Conservation (phyloP, 2,113 vertebrate genomes). For the Alectura lathami region DNA sequence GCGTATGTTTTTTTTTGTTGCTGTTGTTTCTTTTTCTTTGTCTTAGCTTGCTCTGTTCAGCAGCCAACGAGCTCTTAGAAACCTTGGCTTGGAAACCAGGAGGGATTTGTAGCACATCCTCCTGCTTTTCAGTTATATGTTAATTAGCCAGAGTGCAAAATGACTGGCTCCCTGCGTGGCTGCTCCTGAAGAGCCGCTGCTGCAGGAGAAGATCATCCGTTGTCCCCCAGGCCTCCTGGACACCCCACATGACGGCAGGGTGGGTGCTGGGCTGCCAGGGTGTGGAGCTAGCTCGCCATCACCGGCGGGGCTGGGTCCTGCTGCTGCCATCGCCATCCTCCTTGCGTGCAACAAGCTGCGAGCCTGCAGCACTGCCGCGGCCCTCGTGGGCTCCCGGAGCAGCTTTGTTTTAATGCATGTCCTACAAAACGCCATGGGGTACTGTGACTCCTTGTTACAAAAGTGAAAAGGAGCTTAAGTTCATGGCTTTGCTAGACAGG, state of each 20-base stretch:
- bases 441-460: background rate
- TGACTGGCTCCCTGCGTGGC: background rate
- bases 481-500: accelerated
- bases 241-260: accelerated
- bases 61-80: conserved; percentile 10
- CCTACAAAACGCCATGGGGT: background rate
- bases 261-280: background rate
- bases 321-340: background rate
- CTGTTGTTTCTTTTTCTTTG: background rate
- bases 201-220: background rate
- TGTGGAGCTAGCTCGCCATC: background rate
- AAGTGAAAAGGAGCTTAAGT: background rate
- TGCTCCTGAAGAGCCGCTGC: background rate
- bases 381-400: accelerated
- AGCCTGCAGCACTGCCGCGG: accelerated
- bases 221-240: background rate
- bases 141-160: background rate
- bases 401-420: background rate
- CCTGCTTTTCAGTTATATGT: conserved; percentile 13
- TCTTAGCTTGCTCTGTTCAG: background rate
- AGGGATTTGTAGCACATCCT: conserved; percentile 28
- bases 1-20: background rate
- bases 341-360: background rate
- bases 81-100: background rate
- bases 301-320: accelerated